Evolutionary conservation across 2,888 invertebrate genomes (phyloP).

Genomic region (Chromoteleia sp.): DNA sequence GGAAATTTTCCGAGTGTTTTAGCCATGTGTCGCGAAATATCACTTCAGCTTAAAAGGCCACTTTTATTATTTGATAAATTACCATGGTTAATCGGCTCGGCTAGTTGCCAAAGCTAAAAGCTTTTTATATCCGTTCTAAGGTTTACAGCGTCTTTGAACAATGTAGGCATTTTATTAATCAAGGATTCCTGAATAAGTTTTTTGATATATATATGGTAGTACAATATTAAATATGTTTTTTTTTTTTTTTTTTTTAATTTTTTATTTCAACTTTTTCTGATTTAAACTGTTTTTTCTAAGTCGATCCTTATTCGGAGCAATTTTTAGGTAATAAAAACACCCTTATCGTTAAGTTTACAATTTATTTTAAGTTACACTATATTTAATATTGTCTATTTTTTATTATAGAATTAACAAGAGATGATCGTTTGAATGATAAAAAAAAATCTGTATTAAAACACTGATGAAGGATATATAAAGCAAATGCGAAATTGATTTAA

Average conservation of each 20-base stretch:
- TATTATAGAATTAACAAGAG: constrained; percentile 10
- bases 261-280: no score
- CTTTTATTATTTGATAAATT: constrained; percentile 70
- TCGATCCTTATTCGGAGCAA: no score
- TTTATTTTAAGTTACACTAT: no score
- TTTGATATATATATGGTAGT: no score
- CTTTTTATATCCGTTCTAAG: constrained; percentile 30
- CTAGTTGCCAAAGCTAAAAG: constrained; percentile 40
- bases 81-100: constrained; percentile 57
- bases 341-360: no score
- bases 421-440: constrained; percentile 28
- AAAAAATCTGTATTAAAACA: constrained; percentile 6
- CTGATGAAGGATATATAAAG: constrained; percentile 7
- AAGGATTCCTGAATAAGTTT: no score
- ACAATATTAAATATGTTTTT: no score
- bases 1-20: constrained; percentile 50
- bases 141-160: neutral
- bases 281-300: no score
- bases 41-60: constrained; percentile 65
- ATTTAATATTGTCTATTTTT: neutral
- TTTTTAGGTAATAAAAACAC: no score
- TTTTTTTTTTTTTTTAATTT: no score
- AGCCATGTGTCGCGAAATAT: constrained; percentile 68
- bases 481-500: constrained; percentile 45
- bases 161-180: no score